These are phyloP conservation scores for Pseudomyrmex concolor DNA, from an alignment of 1,140 invertebrate species.

Conservation along the genomic window DNA sequence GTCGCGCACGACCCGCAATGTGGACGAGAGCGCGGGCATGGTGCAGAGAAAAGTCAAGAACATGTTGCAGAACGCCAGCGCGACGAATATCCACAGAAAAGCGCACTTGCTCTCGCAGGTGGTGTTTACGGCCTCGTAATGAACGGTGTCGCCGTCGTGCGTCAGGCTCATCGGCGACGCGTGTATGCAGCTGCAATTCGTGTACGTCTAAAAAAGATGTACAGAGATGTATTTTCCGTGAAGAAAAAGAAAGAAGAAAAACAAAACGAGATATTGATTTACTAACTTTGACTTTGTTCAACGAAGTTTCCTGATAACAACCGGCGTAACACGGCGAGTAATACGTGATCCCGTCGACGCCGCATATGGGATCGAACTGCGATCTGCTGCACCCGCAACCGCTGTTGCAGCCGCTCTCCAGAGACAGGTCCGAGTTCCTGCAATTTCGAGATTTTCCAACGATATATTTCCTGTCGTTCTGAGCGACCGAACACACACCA, in stretches of 20 bases:
- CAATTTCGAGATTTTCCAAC: neutral
- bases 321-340: slow-evolving; percentile 94
- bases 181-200: slow-evolving; percentile 86
- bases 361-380: slow-evolving; percentile 90
- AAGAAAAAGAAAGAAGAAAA: too few species aligned
- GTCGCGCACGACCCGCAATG: slow-evolving; percentile 91
- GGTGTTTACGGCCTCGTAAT: slow-evolving; percentile 87
- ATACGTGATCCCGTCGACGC: slow-evolving; percentile 91
- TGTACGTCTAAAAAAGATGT: slow-evolving; percentile 82
- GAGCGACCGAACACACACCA: neutral
- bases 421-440: slow-evolving; percentile 71
- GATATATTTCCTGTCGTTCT: slow-evolving; percentile 67
- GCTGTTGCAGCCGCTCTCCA: slow-evolving; percentile 87
- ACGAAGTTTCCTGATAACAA: slow-evolving; percentile 85
- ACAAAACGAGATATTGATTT: neutral
- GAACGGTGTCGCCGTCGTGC: slow-evolving; percentile 71
- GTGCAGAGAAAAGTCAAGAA: slow-evolving; percentile 91
- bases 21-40: slow-evolving; percentile 91
- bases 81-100: slow-evolving; percentile 88
- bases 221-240: neutral
- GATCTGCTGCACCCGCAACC: slow-evolving; percentile 87
- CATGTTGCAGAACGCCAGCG: slow-evolving; percentile 89
- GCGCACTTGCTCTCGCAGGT: slow-evolving; percentile 88
- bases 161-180: slow-evolving; percentile 64
- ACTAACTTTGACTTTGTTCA: slow-evolving; percentile 76